A percentile compares a stretch with the other conserved stretches of the same genome.
Evolutionary conservation across 2,888 invertebrate species (phyloP).

Genomic region (Rhaphigaster nebulosa): DNA sequence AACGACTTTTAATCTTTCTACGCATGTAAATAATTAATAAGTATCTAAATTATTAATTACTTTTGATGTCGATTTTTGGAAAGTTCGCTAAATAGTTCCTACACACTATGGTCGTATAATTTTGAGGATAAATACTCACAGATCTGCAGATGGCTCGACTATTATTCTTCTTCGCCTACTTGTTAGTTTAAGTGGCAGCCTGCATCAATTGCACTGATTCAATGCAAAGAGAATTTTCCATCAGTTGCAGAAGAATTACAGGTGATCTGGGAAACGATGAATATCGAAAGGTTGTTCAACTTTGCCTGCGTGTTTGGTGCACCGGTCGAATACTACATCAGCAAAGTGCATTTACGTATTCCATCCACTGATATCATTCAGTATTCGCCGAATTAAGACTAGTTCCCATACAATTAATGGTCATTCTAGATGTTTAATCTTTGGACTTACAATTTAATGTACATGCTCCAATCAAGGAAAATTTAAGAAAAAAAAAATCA

Average conservation of each 20-base stretch:
- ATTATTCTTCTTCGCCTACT: too few species aligned
- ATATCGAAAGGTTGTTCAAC: slow-evolving; percentile 3
- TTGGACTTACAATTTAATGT: too few species aligned
- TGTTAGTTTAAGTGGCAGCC: neutral
- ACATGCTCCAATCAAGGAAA: too few species aligned
- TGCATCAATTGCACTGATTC: neutral
- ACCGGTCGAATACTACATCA: neutral
- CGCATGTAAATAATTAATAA: too few species aligned
- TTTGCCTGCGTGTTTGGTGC: neutral
- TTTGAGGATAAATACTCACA: neutral
- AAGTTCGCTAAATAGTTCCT: too few species aligned
- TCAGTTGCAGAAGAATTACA: neutral
- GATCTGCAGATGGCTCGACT: neutral
- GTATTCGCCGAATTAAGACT: too few species aligned
- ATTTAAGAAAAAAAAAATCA: too few species aligned
- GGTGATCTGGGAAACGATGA: neutral
- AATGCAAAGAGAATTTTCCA: slow-evolving; percentile 18
- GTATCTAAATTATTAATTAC: too few species aligned
- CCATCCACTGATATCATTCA: neutral
- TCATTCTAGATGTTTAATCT: too few species aligned
- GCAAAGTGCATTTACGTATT: neutral
- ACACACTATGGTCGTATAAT: neutral
- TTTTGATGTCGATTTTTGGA: too few species aligned
- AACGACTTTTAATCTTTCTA: too few species aligned
- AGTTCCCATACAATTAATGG: too few species aligned